A percentile compares a stretch with the other conserved stretches of the same genome.
These are phyloP conservation scores for Coendou prehensilis DNA, from an alignment of 2,797 vertebrate species.

Conservation along the genomic window DNA sequence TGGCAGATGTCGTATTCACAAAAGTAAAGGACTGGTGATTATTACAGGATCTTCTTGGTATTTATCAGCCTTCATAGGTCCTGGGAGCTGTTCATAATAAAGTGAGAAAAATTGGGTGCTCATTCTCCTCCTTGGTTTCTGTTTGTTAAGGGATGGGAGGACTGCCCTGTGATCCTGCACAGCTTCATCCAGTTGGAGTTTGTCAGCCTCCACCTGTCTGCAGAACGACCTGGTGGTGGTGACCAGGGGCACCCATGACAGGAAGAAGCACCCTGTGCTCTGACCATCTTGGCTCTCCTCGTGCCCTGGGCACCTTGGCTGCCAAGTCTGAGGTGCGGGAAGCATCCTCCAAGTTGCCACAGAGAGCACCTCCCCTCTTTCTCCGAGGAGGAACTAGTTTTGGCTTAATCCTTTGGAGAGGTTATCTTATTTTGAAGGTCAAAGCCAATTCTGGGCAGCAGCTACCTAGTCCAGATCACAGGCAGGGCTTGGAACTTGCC, in stretches of 20 bases:
- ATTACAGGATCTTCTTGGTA: neutral
- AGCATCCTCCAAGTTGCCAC: neutral
- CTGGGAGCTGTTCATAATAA: neutral
- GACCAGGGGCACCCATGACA: neutral
- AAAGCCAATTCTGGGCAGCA: neutral
- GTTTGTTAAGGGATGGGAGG: neutral
- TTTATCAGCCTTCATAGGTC: neutral
- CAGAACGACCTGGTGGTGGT: neutral
- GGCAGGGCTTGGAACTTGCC: neutral
- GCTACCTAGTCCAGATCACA: neutral
- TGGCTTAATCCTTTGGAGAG: neutral
- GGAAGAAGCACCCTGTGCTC: neutral
- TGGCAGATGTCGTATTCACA: neutral
- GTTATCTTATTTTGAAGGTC: neutral
- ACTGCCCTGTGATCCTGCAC: neutral
- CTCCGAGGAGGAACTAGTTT: neutral
- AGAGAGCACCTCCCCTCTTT: neutral
- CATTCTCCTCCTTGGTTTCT: neutral
- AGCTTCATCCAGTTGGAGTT: neutral
- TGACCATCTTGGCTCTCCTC: neutral
- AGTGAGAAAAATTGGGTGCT: neutral
- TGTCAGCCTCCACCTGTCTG: neutral
- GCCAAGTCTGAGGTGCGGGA: neutral
- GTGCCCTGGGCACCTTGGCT: neutral
- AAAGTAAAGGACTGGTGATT: neutral